A percentile compares a stretch with the other conserved stretches of the same genome.
These are phyloP conservation scores for Ariopsis seemanni DNA, from an alignment of 2,113 vertebrate species.

Conservation along the genomic window DNA sequence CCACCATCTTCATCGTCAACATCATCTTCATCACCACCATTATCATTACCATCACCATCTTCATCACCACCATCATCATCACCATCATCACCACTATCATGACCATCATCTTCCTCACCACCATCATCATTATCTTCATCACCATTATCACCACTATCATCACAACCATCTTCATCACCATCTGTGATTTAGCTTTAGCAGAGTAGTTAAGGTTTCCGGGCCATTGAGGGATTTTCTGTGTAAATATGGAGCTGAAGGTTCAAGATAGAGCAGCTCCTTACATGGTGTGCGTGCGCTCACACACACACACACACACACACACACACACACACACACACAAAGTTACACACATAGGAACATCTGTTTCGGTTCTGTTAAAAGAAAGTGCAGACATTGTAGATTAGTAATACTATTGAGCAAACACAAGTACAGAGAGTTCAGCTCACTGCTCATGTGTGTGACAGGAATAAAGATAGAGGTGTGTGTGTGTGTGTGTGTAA, in stretches of 20 bases:
- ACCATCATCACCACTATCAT: background rate
- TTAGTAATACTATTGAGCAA: background rate
- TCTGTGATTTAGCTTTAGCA: constrained; percentile 38
- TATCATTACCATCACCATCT: background rate
- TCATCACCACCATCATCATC: background rate
- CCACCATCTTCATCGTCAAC: no score
- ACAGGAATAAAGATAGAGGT: background rate
- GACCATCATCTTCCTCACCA: background rate
- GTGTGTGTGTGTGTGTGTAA: background rate
- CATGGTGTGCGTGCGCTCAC: no score
- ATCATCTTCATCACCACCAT: background rate
- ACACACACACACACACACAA: constrained; percentile 10
- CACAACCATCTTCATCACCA: background rate
- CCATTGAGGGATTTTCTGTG: constrained; percentile 55
- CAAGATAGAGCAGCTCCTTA: background rate
- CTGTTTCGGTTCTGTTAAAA: background rate
- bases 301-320: constrained; percentile 12
- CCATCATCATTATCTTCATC: no score
- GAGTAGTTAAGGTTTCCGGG: constrained; percentile 60
- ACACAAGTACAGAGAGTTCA: background rate
- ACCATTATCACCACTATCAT: background rate
- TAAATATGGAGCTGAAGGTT: constrained; percentile 58
- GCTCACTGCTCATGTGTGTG: background rate
- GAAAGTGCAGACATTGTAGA: background rate
- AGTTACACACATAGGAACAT: background rate